Evolutionary conservation across 1,140 invertebrate species (phyloP).

Genomic region (Philopotamus ludificatus): DNA sequence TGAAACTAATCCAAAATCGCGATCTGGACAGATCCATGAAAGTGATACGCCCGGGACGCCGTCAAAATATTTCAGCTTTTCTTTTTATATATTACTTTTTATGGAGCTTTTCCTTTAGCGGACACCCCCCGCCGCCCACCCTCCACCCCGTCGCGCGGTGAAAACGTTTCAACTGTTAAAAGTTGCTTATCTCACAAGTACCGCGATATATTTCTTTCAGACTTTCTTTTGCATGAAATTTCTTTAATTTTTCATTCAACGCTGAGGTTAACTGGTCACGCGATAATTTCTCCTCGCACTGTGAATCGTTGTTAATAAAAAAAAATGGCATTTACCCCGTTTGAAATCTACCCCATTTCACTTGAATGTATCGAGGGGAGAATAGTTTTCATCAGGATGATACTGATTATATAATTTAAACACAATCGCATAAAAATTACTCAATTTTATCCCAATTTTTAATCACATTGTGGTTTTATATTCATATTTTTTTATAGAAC

Average conservation of each 20-base stretch:
- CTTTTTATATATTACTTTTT: slow-evolving; percentile 1
- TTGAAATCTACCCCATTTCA: slow-evolving; percentile 15
- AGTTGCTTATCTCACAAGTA: slow-evolving; percentile 36
- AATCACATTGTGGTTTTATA: background rate
- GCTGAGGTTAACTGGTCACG: slow-evolving; percentile 38
- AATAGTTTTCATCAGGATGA: too few species aligned
- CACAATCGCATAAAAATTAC: background rate
- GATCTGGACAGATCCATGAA: slow-evolving; percentile 23
- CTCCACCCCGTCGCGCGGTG: background rate
- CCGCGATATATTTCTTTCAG: slow-evolving; percentile 31
- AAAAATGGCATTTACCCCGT: background rate
- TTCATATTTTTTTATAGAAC: background rate
- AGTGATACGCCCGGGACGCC: slow-evolving; percentile 5
- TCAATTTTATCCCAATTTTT: background rate
- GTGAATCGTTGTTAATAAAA: slow-evolving; percentile 30
- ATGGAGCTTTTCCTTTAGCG: too few species aligned
- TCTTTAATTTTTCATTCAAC: slow-evolving; percentile 40
- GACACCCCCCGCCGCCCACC: too few species aligned
- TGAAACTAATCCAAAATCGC: slow-evolving; percentile 3
- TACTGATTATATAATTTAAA: too few species aligned
- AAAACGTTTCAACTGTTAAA: slow-evolving; percentile 9
- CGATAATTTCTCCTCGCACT: slow-evolving; percentile 37
- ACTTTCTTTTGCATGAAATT: slow-evolving; percentile 36
- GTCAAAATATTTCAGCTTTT: slow-evolving; percentile 1
- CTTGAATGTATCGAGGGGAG: too few species aligned